Percentiles rank a stretch among this genome's conserved stretches.
phyloP scores from a whole-genome alignment of 2,888 invertebrate species.

The Cactoblastis cactorum region DNA sequence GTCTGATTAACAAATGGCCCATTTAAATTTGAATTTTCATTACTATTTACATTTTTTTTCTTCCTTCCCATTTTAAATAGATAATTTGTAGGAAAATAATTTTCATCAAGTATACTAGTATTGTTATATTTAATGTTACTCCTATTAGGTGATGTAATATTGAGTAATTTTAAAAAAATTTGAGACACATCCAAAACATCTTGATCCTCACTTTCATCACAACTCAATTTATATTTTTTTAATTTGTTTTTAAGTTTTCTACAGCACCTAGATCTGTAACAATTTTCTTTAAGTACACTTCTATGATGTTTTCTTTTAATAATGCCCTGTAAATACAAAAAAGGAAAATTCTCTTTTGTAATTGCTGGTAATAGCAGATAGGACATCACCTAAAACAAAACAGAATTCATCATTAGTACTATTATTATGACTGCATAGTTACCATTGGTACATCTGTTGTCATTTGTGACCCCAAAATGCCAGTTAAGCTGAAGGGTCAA shows the following conservation, averaged over 20 bases:
- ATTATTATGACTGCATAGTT: not conserved
- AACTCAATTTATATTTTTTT: conserved; percentile 62
- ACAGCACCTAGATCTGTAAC: conserved; percentile 46
- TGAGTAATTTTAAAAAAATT: conserved; percentile 45
- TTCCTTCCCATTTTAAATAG: conserved; percentile 59
- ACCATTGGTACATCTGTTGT: too few relatives aligned
- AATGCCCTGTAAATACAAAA: conserved; percentile 21
- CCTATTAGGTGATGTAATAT: conserved; percentile 51
- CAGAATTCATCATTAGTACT: conserved; percentile 6
- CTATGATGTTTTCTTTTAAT: conserved; percentile 26
- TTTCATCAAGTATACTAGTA: conserved; percentile 20
- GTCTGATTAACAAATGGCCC: conserved; percentile 14
- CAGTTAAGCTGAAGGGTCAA: too few relatives aligned
- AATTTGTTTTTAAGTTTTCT: conserved; percentile 55
- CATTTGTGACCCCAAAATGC: too few relatives aligned
- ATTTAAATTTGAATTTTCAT: conserved; percentile 16
- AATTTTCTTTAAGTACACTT: conserved; percentile 45
- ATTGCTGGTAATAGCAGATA: conserved; percentile 35
- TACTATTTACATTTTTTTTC: conserved; percentile 33
- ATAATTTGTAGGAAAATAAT: conserved; percentile 48
- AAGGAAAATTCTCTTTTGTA: conserved; percentile 25
- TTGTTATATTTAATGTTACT: conserved; percentile 15
- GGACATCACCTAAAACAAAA: conserved; percentile 59
- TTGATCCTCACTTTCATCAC: conserved; percentile 64
- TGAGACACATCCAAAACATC: conserved; percentile 65